Percentiles rank a stretch among this genome's conserved stretches.
These are phyloP conservation scores for Melospiza georgiana DNA, from an alignment of 2,113 vertebrate species.

Conservation along the genomic window DNA sequence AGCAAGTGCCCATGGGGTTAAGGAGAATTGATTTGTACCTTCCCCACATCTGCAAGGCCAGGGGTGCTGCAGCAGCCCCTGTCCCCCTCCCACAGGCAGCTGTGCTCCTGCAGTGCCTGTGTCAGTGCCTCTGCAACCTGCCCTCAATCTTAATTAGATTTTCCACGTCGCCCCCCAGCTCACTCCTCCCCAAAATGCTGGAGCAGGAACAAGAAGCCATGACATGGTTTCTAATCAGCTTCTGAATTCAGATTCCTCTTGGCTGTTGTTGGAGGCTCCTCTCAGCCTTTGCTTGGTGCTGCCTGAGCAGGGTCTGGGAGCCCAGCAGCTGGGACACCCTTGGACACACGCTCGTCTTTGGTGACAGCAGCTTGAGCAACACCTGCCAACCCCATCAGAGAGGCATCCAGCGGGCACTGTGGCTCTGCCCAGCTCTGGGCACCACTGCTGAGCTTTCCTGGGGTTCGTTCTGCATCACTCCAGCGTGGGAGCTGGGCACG, in stretches of 20 bases:
- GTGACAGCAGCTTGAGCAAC: not conserved
- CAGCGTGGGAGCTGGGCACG: not conserved
- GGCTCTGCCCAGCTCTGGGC: not conserved
- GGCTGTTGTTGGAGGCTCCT: not conserved
- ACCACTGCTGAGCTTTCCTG: not conserved
- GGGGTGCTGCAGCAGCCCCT: accelerated
- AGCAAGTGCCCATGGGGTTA: not conserved
- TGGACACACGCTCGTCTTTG: accelerated
- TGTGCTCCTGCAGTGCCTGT: not conserved
- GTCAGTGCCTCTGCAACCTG: not conserved
- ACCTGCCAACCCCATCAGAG: not conserved
- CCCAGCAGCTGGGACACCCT: not conserved
- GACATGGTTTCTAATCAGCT: conserved; percentile 57
- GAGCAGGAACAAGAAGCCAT: conserved; percentile 33
- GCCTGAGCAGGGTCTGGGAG: not conserved
- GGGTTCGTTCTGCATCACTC: accelerated
- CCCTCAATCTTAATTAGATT: conserved; percentile 22
- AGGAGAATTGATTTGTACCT: conserved; percentile 10
- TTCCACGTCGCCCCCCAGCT: not conserved
- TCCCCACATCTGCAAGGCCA: accelerated
- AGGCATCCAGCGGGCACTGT: accelerated
- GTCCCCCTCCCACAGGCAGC: not conserved
- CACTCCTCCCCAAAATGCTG: conserved; percentile 42
- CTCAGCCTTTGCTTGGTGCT: not conserved
- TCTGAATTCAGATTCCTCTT: not conserved